Conservation (phyloP, 2,888 invertebrate genomes). For the Endomychus coccineus region DNA sequence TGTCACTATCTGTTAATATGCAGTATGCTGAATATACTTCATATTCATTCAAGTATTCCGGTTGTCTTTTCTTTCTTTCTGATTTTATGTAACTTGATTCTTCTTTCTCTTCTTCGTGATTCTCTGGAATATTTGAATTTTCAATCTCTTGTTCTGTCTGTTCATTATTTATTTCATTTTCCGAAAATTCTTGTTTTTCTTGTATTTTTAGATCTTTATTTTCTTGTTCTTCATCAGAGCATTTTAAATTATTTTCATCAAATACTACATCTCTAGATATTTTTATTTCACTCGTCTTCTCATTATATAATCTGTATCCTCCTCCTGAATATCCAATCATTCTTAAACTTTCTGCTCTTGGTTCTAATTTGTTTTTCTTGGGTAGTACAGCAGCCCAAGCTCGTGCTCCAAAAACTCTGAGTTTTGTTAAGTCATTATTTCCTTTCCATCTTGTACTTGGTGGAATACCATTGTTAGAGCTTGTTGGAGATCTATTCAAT, state of each 20-base stretch:
- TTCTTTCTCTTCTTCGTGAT: not conserved
- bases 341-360: slow-evolving; percentile 18
- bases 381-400: slow-evolving; percentile 22
- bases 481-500: slow-evolving; percentile 22
- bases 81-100: slow-evolving; percentile 2
- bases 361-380: slow-evolving; percentile 22
- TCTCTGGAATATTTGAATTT: not conserved
- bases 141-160: slow-evolving; percentile 8
- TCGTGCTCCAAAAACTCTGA: slow-evolving; percentile 23
- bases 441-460: slow-evolving; percentile 22
- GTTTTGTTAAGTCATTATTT: slow-evolving; percentile 20
- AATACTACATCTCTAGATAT: slow-evolving; percentile 24
- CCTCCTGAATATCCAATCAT: slow-evolving; percentile 24
- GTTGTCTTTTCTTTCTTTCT: slow-evolving; percentile 10
- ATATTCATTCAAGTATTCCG: slow-evolving; percentile 14
- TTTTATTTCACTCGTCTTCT: slow-evolving; percentile 18
- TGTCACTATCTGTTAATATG: slow-evolving; percentile 6
- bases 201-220: slow-evolving; percentile 9
- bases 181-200: slow-evolving; percentile 9
- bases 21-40: slow-evolving; percentile 19
- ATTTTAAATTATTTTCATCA: slow-evolving; percentile 19
- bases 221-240: too few relatives aligned
- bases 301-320: slow-evolving; percentile 25
- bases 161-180: slow-evolving; percentile 9
- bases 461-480: slow-evolving; percentile 16